Percentiles rank a stretch among this genome's conserved stretches.
phyloP scores from a whole-genome alignment of 2,888 invertebrate genomes.

The Ditylenchus weischeri region DNA sequence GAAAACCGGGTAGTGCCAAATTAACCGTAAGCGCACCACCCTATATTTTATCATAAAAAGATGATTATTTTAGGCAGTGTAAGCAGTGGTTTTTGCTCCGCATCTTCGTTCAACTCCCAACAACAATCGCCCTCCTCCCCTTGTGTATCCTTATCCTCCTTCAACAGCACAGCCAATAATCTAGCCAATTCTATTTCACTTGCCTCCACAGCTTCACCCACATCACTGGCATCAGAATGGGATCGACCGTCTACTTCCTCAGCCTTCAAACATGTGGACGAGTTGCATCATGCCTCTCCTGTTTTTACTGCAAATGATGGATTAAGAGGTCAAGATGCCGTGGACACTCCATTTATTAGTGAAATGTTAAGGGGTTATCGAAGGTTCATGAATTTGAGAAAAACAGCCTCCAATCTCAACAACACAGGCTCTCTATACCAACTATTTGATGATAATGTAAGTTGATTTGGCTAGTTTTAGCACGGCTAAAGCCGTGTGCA shows the following conservation, averaged over 20 bases:
- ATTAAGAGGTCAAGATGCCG: too few relatives aligned
- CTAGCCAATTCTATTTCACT: too few relatives aligned
- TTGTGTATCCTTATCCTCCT: background rate
- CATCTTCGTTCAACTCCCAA: background rate
- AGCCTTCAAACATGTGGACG: background rate
- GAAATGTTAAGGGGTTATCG: conserved; percentile 23
- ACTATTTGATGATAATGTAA: conserved; percentile 26
- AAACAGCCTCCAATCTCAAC: background rate
- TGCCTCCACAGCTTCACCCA: too few relatives aligned
- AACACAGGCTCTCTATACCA: conserved; percentile 4
- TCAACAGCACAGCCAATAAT: background rate
- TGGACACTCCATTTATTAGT: conserved; percentile 13
- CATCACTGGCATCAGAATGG: background rate
- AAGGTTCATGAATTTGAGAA: conserved; percentile 11
- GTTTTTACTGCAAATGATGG: background rate
- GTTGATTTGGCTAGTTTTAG: too few relatives aligned
- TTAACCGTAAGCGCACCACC: too few relatives aligned
- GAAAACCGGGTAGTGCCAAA: too few relatives aligned
- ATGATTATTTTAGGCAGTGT: background rate
- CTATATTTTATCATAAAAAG: too few relatives aligned
- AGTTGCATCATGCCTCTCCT: background rate
- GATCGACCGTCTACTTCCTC: background rate
- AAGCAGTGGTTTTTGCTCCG: conserved; percentile 8
- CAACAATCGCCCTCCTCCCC: conserved; percentile 6
- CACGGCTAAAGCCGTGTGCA: background rate